Percentiles rank a stretch among this genome's conserved stretches.
These are phyloP conservation scores for Bilobella aurantiaca DNA, from an alignment of 1,140 invertebrate genomes.

Conservation along the genomic window DNA sequence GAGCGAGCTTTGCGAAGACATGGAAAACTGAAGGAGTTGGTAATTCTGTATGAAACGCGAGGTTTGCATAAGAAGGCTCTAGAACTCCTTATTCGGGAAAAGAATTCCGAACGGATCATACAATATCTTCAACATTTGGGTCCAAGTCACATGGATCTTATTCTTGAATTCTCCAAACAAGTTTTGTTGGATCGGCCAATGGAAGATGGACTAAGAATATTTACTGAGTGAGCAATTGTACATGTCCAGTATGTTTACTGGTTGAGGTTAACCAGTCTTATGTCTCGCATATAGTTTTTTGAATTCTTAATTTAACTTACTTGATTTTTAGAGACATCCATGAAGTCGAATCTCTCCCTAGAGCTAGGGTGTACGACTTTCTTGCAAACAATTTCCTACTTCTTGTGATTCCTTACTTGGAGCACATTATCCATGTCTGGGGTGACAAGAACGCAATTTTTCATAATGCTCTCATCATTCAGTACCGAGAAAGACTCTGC, in stretches of 20 bases:
- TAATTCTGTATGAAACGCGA: constrained; percentile 85
- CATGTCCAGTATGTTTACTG: no score
- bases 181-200: constrained; percentile 67
- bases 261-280: no score
- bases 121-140: constrained; percentile 85
- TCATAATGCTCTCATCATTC: constrained; percentile 80
- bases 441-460: constrained; percentile 72
- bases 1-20: constrained; percentile 76
- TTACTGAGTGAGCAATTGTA: no score
- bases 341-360: constrained; percentile 77
- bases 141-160: constrained; percentile 72
- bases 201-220: constrained; percentile 84
- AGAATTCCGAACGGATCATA: constrained; percentile 68
- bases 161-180: constrained; percentile 91
- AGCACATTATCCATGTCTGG: constrained; percentile 85
- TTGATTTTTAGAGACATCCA: no score
- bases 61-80: constrained; percentile 83
- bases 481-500: constrained; percentile 58
- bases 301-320: no score
- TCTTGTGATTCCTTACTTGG: constrained; percentile 81
- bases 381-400: constrained; percentile 60
- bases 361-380: constrained; percentile 79
- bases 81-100: constrained; percentile 71
- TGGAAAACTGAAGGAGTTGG: constrained; percentile 82
- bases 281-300: no score